Percentiles rank a stretch among this genome's conserved stretches.
Conservation (phyloP, 1,140 invertebrate genomes). For the Alviniconcha marisindica region DNA sequence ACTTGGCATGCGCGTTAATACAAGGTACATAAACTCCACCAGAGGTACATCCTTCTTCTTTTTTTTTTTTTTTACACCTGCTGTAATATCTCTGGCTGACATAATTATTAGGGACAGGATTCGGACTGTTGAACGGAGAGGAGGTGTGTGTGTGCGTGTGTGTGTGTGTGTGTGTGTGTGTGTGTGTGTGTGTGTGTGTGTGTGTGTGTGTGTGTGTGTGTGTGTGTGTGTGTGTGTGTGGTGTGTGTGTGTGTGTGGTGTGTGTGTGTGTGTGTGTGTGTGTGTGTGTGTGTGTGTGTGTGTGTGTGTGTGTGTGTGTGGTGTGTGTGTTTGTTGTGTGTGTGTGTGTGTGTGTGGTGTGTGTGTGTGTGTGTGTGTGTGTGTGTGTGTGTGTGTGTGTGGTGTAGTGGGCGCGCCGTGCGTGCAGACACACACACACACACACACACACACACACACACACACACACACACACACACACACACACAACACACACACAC, state of each 20-base stretch:
- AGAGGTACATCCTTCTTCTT: too few species aligned
- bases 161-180: constrained; percentile 5
- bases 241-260: not conserved
- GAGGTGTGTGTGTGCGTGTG: constrained; percentile 7
- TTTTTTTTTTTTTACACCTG: too few species aligned
- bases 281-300: constrained; percentile 8
- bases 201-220: constrained; percentile 22
- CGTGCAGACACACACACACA: not conserved
- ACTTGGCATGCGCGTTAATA: too few species aligned
- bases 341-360: not conserved
- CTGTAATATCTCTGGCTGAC: too few species aligned
- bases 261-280: not conserved
- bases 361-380: constrained; percentile 20
- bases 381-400: constrained; percentile 4
- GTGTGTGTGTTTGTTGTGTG: not conserved
- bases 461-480: not conserved
- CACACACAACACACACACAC: not conserved
- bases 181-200: not conserved
- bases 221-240: not conserved
- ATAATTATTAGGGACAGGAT: too few species aligned
- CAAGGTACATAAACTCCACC: too few species aligned
- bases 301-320: not conserved
- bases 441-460: constrained; percentile 15
- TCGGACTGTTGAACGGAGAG: not conserved
- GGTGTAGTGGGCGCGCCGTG: too few species aligned